phyloP scores from a whole-genome alignment of 2,888 invertebrate genomes.

The Calameuta pallipes region DNA sequence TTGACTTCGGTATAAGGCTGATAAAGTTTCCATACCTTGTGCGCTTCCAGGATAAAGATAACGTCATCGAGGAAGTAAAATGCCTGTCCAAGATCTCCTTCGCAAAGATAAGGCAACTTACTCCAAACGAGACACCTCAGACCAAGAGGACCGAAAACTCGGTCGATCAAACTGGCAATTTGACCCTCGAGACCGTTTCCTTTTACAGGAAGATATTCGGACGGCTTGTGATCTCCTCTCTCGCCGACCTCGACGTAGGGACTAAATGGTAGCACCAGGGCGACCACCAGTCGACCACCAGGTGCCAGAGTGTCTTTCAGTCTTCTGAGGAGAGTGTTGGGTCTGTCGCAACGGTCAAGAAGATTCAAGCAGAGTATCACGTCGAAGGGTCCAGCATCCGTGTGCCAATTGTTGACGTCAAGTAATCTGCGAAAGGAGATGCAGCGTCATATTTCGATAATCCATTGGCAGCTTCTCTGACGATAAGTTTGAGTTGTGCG shows the following conservation, averaged over 20 bases:
- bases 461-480: no score
- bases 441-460: no score
- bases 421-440: slow-evolving; percentile 70
- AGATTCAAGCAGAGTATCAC: slow-evolving; percentile 92
- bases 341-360: slow-evolving; percentile 91
- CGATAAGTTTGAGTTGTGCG: no score
- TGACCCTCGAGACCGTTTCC: slow-evolving; percentile 84
- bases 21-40: slow-evolving; percentile 32
- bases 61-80: slow-evolving; percentile 94
- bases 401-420: slow-evolving; percentile 77
- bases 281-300: slow-evolving; percentile 83
- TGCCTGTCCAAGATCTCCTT: slow-evolving; percentile 92
- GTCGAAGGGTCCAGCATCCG: slow-evolving; percentile 71
- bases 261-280: slow-evolving; percentile 92
- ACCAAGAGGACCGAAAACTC: slow-evolving; percentile 75
- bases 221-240: slow-evolving; percentile 77
- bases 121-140: slow-evolving; percentile 87
- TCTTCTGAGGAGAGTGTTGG: slow-evolving; percentile 80
- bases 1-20: background rate
- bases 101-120: slow-evolving; percentile 94
- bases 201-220: slow-evolving; percentile 75
- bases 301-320: slow-evolving; percentile 79
- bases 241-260: slow-evolving; percentile 93
- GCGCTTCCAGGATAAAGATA: slow-evolving; percentile 80
- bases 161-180: slow-evolving; percentile 75